A percentile compares a stretch with the other conserved stretches of the same genome.
These are phyloP conservation scores for Whitmania pigra DNA, from an alignment of 1,140 invertebrate species.

Conservation along the genomic window DNA sequence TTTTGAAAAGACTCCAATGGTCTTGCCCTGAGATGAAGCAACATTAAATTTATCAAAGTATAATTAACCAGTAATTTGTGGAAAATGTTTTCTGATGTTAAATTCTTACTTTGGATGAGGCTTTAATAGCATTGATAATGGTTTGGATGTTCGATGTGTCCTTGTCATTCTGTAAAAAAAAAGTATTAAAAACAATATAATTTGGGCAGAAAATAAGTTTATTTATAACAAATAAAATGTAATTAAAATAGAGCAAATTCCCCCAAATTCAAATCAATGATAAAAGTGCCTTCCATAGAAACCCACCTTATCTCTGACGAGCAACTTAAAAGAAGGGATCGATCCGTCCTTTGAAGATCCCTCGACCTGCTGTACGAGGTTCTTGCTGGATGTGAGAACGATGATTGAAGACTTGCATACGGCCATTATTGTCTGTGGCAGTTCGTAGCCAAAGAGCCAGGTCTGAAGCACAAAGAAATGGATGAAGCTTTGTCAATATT, in stretches of 20 bases:
- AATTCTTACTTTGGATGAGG: conserved; percentile 57
- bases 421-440: conserved; percentile 87
- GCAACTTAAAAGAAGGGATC: conserved; percentile 70
- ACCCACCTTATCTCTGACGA: conserved; percentile 76
- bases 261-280: no score
- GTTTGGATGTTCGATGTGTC: conserved; percentile 86
- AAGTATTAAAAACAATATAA: conserved; percentile 12
- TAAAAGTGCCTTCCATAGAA: neutral
- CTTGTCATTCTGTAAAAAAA: conserved; percentile 68
- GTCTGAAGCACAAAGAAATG: conserved; percentile 50
- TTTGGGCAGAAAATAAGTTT: no score
- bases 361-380: conserved; percentile 85
- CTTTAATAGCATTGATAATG: conserved; percentile 69
- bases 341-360: conserved; percentile 55
- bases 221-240: no score
- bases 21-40: conserved; percentile 53
- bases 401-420: conserved; percentile 68
- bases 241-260: no score
- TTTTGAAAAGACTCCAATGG: conserved; percentile 80
- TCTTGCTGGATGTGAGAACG: conserved; percentile 89
- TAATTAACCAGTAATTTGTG: no score
- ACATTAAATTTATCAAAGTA: neutral
- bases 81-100: no score
- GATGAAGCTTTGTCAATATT: conserved; percentile 18
- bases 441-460: conserved; percentile 91